Evolutionary conservation across 2,113 vertebrate genomes (phyloP).

Genomic region (Antechinus stuartii): DNA sequence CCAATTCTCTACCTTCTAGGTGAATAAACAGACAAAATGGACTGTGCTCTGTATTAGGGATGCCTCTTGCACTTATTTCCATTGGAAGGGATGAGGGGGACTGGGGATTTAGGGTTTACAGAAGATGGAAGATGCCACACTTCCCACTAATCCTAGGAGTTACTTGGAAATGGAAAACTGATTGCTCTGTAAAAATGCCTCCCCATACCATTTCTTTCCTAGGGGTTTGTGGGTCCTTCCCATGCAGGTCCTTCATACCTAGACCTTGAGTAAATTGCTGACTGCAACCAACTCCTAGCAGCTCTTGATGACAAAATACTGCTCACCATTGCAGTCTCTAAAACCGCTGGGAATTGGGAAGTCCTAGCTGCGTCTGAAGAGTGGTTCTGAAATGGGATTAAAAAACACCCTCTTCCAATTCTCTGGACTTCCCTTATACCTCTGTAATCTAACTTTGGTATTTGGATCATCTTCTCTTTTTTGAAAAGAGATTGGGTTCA

Average conservation of each 20-base stretch:
- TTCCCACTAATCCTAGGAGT: neutral
- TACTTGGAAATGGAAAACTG: neutral
- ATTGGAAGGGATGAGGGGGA: conserved; percentile 51
- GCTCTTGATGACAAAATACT: neutral
- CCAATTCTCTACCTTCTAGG: conserved; percentile 74
- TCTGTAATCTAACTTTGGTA: neutral
- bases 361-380: neutral
- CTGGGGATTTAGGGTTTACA: neutral
- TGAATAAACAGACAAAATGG: conserved; percentile 80
- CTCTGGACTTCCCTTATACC: neutral
- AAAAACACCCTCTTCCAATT: neutral
- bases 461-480: neutral
- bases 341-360: neutral
- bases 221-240: neutral
- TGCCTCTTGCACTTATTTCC: conserved; percentile 62
- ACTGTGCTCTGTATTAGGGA: conserved; percentile 57
- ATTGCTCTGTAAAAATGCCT: neutral
- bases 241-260: neutral
- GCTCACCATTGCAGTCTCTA: neutral
- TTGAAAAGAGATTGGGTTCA: neutral
- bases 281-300: neutral
- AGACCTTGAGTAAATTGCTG: neutral
- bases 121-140: neutral
- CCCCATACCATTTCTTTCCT: neutral
- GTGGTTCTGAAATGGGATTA: neutral